Evolutionary conservation across 2,888 invertebrate genomes (phyloP), one percentile per base, ranked within the genome.

Genomic region (Morpho helenor): DNA sequence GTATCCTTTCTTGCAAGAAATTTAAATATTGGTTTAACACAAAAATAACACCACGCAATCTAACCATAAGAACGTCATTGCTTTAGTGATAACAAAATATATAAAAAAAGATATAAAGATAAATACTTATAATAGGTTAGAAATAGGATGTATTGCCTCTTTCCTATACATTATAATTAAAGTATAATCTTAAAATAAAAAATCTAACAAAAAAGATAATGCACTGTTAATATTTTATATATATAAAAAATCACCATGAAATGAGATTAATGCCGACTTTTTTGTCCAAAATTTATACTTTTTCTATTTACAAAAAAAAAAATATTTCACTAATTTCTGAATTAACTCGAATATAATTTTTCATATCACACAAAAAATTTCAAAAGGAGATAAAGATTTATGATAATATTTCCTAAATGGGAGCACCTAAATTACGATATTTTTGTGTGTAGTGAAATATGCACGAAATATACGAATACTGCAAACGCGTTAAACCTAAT

Each of bases 101-200:
- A 31, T 31, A 31, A 31, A 31, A 5, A 31, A 31, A 31, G 31
- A 31, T 31, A 3, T 31, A 45, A 40, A 1, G 10, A 43, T 31
- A 49, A 43, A 46, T 16, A 8, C 2, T 48, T 31, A 8, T 82
- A 83, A 64, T 66, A 70, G 66, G 73, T 79, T 76, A 82, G 80
- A 83, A 81, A 44, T 58, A 59, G 45, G 58, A 62, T 82, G 80
- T 84, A 82, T 84, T 85, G 84, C 83, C 82, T 82, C 59, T 55
- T 79, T 79, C 77, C 79, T 77, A 74, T 77, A 73, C 66, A 62
- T 63, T 66, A 51, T 46, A 61, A 49, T 7, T 47, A 52, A 45
- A 54, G 16, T 49, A 43, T 43, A 41, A 43, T 48, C 55, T 43
- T 54, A 55, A 41, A 53, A 57, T 22, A 49, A 59, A 52, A 61